Evolutionary conservation across 2,113 vertebrate species (phyloP), one percentile per base, ranked within the genome.

Genomic region (Gadus macrocephalus): DNA sequence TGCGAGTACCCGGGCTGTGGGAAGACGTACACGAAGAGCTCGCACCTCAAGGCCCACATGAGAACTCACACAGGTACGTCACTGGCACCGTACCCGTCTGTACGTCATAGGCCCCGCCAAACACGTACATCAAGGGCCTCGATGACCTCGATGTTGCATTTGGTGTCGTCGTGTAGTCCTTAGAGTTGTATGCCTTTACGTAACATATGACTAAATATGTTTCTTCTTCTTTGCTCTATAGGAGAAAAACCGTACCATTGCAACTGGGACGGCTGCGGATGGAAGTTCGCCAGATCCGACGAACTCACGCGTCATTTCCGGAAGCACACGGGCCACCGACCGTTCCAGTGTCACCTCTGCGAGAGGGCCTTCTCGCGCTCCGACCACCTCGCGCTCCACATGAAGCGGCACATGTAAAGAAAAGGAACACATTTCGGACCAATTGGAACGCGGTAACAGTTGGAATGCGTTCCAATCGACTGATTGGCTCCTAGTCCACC

Each of bases 1-100:
- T 96, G 95, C 81, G 95, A 96, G 76, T 96, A 93, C 77, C 92
- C 94, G 1, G 94, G 94, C 31, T 96, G 95, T 70, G 95, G 95
- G 73, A 96, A 96, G 76, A 96, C 94, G 0, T 96, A 96, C 88
- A 96, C 95, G 5, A 96, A 96, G 86, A 96, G 95, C 76, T 96
- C 95, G 0, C 95, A 96, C 69, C 93, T 96, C 56, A 96, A 96
- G 81, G 95, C 95, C 2, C 95, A 96, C 86, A 94, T 96, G 94
- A 88, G 95, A 38, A 96, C 95, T 6, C 95, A 96, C 83, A 96
- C 95, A 69, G 95, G 95, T 96, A 83, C 89, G 83, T 49, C 42
- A 49, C 42, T 49, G 8, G 42, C 8, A 12, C 42, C 11, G 42
- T 49, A 49, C 42, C 42, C 42, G 11, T 49, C 42, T 49, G 42